Evolutionary conservation across 2,888 invertebrate genomes (phyloP).

Genomic region (Pharmacophagus antenor): DNA sequence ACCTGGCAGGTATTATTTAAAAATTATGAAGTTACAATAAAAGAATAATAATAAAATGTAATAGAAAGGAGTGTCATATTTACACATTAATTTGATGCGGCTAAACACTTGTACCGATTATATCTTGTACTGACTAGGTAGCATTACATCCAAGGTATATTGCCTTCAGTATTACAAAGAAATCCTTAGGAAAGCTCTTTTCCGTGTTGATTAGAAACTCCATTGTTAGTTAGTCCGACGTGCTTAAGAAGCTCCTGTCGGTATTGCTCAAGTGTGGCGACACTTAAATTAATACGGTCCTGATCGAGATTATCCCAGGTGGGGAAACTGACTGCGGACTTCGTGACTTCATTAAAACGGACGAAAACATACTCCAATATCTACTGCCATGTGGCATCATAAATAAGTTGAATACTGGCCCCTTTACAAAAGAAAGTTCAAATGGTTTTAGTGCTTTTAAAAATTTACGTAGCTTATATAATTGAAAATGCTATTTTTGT

Average conservation of each 20-base stretch:
- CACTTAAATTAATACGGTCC: conserved; percentile 45
- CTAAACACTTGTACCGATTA: too few relatives aligned
- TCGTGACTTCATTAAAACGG: conserved; percentile 29
- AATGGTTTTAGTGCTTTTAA: not conserved
- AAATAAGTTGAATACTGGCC: not conserved
- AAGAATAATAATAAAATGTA: too few relatives aligned
- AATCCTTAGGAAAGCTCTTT: conserved; percentile 26
- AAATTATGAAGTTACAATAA: too few relatives aligned
- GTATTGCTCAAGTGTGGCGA: conserved; percentile 38
- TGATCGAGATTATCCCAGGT: conserved; percentile 43
- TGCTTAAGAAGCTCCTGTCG: conserved; percentile 43
- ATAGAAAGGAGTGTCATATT: too few relatives aligned
- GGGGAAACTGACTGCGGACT: conserved; percentile 16
- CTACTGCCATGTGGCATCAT: not conserved
- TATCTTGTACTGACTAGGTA: too few relatives aligned
- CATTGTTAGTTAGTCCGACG: conserved; percentile 38
- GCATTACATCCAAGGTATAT: not conserved
- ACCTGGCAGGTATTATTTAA: not conserved
- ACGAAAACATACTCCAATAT: conserved; percentile 13
- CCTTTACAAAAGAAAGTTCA: too few relatives aligned
- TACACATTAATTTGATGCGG: too few relatives aligned
- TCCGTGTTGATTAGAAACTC: conserved; percentile 29
- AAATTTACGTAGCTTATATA: too few relatives aligned
- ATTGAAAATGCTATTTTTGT: too few relatives aligned
- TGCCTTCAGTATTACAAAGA: conserved; percentile 11